Percentiles rank a stretch among this genome's conserved stretches.
phyloP scores from a whole-genome alignment of 2,888 invertebrate genomes.

The Apomyelois bistriatella region DNA sequence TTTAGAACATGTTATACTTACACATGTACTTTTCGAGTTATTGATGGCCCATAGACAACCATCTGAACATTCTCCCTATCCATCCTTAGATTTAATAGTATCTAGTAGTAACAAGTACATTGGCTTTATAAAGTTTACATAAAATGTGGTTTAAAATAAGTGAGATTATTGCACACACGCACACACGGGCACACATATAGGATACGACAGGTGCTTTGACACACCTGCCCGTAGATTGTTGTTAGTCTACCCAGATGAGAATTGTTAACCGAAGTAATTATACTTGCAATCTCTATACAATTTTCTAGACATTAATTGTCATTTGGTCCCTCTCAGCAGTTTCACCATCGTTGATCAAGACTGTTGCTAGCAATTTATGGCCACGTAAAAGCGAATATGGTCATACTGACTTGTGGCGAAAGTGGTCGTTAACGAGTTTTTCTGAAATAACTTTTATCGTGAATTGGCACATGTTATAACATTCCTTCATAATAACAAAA shows the following conservation, averaged over 20 bases:
- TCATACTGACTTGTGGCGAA: not conserved
- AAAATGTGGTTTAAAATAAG: not conserved
- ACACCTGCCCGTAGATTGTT: not conserved
- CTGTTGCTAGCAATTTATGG: constrained; percentile 4
- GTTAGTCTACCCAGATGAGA: not conserved
- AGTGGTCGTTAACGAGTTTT: constrained; percentile 6
- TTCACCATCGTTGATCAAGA: not conserved
- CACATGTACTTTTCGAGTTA: not conserved
- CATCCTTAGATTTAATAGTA: too few species aligned
- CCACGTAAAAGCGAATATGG: constrained; percentile 1
- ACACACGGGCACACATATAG: not conserved
- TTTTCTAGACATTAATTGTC: constrained; percentile 6
- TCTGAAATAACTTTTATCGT: not conserved
- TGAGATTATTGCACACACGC: not conserved
- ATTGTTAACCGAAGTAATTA: not conserved
- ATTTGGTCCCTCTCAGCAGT: not conserved
- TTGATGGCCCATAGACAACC: not conserved
- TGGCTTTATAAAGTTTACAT: too few species aligned
- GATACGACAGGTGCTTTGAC: not conserved
- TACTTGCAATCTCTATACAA: not conserved
- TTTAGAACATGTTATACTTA: not conserved
- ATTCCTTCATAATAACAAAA: too few species aligned
- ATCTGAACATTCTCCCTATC: too few species aligned
- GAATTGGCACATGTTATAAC: not conserved
- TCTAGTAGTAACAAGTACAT: too few species aligned